Conservation (phyloP, 1,140 invertebrate genomes). For the Rhagoletis zephyria region DNA sequence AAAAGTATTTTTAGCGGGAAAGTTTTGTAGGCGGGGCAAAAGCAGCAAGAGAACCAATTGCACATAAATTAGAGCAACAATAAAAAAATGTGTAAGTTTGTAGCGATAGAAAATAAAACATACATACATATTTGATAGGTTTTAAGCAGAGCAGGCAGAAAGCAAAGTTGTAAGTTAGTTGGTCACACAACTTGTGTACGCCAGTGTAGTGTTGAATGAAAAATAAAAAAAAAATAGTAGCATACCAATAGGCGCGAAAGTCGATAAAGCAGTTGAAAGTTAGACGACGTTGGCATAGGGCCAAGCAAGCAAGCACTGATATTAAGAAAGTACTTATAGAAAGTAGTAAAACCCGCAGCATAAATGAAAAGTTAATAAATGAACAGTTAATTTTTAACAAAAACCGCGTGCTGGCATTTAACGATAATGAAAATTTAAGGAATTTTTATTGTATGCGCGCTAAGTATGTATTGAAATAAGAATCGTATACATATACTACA, state of each 20-base stretch:
- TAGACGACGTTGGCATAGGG: not conserved
- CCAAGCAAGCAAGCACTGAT: slow-evolving; percentile 11
- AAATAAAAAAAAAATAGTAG: not conserved
- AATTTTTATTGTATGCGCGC: slow-evolving; percentile 17
- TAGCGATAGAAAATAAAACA: not conserved
- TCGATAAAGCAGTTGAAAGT: not conserved
- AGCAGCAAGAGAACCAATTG: not conserved
- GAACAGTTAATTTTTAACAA: slow-evolving; percentile 43
- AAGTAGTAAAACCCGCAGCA: not conserved
- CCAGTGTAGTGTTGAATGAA: slow-evolving; percentile 6
- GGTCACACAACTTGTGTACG: slow-evolving; percentile 3
- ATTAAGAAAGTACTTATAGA: not conserved
- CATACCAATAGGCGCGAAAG: not conserved
- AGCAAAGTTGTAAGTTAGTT: not conserved
- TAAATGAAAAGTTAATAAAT: slow-evolving; percentile 16
- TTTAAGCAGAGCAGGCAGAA: not conserved
- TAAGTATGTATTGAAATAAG: slow-evolving; percentile 14
- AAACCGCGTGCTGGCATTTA: not conserved
- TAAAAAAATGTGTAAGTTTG: slow-evolving; percentile 7
- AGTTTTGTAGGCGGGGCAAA: slow-evolving; percentile 20
- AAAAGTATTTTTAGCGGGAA: not conserved
- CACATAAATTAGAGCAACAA: not conserved
- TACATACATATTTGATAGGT: slow-evolving; percentile 14
- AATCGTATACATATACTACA: not conserved
- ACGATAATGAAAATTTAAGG: not conserved